A percentile compares a stretch with the other conserved stretches of the same genome.
phyloP scores from a whole-genome alignment of 2,797 vertebrate species.

The Hippoglossus hippoglossus region DNA sequence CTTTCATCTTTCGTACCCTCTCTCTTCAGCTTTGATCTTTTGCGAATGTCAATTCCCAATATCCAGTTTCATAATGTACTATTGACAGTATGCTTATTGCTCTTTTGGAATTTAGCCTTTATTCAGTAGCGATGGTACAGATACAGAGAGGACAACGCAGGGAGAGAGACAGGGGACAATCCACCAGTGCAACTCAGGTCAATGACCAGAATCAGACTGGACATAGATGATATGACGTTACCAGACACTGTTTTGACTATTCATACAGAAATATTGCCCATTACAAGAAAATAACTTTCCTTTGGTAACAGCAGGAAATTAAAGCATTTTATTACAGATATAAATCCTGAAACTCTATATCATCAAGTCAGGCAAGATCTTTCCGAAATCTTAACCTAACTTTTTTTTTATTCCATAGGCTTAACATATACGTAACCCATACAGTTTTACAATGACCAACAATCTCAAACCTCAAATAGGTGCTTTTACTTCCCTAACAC shows the following conservation, averaged over 20 bases:
- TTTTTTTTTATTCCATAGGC: not conserved
- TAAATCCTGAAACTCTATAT: not conserved
- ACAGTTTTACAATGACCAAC: not conserved
- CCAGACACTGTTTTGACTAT: not conserved
- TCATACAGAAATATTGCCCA: not conserved
- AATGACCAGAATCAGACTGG: not conserved
- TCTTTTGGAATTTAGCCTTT: constrained; percentile 1
- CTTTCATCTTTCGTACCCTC: constrained; percentile 1
- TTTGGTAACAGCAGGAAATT: constrained; percentile 6
- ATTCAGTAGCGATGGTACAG: not conserved
- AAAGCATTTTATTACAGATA: not conserved
- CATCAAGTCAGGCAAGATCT: not conserved
- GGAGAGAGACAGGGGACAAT: not conserved
- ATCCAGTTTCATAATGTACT: constrained; percentile 18
- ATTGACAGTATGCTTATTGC: constrained; percentile 4
- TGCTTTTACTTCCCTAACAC: constrained; percentile 9
- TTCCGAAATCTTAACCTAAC: not conserved
- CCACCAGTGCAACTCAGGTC: constrained; percentile 1
- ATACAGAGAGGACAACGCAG: constrained; percentile 2
- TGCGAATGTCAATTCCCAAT: constrained; percentile 28
- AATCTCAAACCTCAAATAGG: constrained; percentile 3
- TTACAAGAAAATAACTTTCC: too few species aligned
- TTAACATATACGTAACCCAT: not conserved
- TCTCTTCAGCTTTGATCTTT: constrained; percentile 44
- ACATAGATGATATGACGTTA: not conserved